phyloP scores from a whole-genome alignment of 2,797 vertebrate genomes.

The Crypturellus tataupa region DNA sequence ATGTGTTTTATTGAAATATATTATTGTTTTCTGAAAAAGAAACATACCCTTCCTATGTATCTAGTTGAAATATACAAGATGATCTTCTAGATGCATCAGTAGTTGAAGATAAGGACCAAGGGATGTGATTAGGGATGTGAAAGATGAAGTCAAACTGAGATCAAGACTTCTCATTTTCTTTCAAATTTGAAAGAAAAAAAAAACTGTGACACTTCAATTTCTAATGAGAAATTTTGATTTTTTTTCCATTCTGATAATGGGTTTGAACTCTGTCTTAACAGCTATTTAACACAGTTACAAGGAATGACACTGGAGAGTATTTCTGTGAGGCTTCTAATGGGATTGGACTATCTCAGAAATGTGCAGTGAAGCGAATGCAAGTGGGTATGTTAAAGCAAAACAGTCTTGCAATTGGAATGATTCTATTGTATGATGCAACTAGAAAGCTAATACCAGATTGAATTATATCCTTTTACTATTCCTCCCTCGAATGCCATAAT shows the following conservation, averaged over 20 bases:
- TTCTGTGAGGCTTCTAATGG: slow-evolving; percentile 91
- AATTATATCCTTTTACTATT: not conserved
- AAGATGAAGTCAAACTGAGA: not conserved
- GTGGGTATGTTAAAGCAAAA: slow-evolving; percentile 80
- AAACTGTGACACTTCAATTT: not conserved
- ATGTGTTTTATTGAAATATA: not conserved
- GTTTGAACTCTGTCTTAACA: slow-evolving; percentile 72
- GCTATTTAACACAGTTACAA: slow-evolving; percentile 90
- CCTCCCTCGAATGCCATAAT: not conserved
- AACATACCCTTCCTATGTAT: not conserved
- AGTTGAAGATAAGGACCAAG: not conserved
- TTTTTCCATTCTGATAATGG: not conserved
- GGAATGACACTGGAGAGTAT: slow-evolving; percentile 91
- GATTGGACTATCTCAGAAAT: slow-evolving; percentile 87
- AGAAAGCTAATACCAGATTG: not conserved
- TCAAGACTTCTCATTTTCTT: not conserved
- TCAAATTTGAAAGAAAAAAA: not conserved
- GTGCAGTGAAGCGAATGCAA: slow-evolving; percentile 89
- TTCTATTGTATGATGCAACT: not conserved
- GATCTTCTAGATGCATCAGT: not conserved
- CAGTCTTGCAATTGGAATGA: not conserved
- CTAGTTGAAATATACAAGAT: not conserved
- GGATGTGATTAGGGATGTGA: not conserved
- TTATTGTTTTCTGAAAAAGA: not conserved
- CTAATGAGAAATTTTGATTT: not conserved